Conservation (phyloP, 2,113 vertebrate genomes). For the Apus apus region DNA sequence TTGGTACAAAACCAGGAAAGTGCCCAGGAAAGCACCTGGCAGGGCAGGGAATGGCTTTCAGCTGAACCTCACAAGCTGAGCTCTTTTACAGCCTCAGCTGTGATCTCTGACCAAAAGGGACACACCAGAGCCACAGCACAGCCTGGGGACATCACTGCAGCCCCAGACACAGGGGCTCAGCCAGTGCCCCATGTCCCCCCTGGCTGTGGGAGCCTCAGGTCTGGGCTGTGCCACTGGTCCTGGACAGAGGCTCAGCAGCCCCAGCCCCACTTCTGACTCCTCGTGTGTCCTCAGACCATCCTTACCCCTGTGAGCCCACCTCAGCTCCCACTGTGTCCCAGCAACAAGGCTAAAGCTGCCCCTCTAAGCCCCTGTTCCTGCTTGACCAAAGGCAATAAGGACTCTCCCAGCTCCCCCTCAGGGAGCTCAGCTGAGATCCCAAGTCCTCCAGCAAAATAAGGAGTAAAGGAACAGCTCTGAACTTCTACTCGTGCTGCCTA, state of each 20-base stretch:
- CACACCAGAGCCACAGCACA: no score
- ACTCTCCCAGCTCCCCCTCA: background rate
- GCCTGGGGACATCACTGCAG: background rate
- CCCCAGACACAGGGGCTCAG: background rate
- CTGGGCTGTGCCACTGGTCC: background rate
- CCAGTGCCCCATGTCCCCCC: accelerated
- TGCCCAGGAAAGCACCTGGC: no score
- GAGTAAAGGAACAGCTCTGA: background rate
- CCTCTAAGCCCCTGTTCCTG: background rate
- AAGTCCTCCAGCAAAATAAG: background rate
- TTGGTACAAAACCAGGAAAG: background rate
- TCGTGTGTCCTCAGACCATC: background rate
- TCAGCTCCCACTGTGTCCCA: background rate
- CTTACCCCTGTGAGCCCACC: background rate
- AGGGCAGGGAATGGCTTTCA: no score
- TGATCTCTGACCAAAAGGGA: background rate
- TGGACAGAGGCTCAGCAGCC: background rate
- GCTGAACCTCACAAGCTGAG: no score
- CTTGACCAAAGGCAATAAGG: background rate
- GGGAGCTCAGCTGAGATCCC: background rate
- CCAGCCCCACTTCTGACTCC: background rate
- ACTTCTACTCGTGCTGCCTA: background rate
- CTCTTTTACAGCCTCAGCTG: no score
- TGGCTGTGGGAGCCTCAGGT: accelerated
- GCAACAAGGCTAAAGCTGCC: background rate